phyloP scores from a whole-genome alignment of 2,113 vertebrate species.

The Melanotaenia duboulayi region DNA sequence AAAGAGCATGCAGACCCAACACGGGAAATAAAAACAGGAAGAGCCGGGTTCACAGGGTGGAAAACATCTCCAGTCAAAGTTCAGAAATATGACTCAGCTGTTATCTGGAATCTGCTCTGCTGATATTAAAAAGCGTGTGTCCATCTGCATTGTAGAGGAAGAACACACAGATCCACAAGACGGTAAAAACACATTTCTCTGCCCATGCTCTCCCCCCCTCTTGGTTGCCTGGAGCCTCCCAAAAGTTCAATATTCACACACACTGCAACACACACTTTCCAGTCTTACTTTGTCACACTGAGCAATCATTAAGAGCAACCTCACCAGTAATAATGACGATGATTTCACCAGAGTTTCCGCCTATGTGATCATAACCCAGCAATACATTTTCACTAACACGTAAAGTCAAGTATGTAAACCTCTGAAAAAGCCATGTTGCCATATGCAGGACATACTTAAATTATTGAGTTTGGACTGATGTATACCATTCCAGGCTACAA shows the following conservation, averaged over 20 bases:
- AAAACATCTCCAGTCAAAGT: constrained; percentile 30
- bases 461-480: too few species aligned
- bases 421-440: too few species aligned
- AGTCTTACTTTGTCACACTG: constrained; percentile 41
- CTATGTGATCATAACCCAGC: too few species aligned
- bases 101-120: constrained; percentile 10
- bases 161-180: not conserved
- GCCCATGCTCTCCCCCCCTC: not conserved
- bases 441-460: too few species aligned
- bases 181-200: not conserved
- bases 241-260: constrained; percentile 35
- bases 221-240: constrained; percentile 19
- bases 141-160: not conserved
- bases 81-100: constrained; percentile 22
- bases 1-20: not conserved
- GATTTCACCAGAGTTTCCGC: constrained; percentile 13
- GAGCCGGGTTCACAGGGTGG: not conserved
- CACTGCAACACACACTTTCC: constrained; percentile 58
- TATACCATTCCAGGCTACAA: too few species aligned
- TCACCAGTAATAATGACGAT: constrained; percentile 55
- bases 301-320: constrained; percentile 30
- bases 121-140: constrained; percentile 18
- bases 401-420: too few species aligned
- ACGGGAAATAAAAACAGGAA: constrained; percentile 39
- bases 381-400: too few species aligned